Percentiles rank a stretch among this genome's conserved stretches.
These are phyloP conservation scores for Paguma larvata DNA, from an alignment of 2,797 vertebrate genomes.

Conservation along the genomic window DNA sequence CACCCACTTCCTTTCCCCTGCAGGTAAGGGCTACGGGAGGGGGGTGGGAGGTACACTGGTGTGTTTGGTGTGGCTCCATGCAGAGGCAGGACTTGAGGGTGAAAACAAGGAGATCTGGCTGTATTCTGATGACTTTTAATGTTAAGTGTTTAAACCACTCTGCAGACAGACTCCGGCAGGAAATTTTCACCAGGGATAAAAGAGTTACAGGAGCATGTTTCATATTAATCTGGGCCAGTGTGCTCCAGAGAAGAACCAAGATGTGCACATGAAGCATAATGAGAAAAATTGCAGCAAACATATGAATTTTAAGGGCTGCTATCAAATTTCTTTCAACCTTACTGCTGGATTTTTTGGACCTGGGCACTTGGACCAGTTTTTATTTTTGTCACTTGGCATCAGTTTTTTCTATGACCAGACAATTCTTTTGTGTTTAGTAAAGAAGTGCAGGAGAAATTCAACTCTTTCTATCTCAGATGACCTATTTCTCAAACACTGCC, in stretches of 20 bases:
- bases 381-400: not conserved
- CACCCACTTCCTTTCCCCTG: too few relatives aligned
- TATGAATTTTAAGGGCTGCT: not conserved
- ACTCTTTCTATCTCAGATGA: not conserved
- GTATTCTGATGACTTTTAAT: not conserved
- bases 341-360: not conserved
- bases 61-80: rapidly evolving
- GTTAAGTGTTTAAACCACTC: not conserved
- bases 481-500: conserved; percentile 29
- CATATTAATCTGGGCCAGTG: not conserved
- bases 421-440: conserved; percentile 23
- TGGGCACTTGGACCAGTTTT: not conserved
- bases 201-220: not conserved
- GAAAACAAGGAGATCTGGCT: not conserved
- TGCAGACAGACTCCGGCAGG: not conserved
- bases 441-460: not conserved
- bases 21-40: too few relatives aligned
- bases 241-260: not conserved
- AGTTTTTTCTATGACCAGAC: conserved; percentile 39
- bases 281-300: not conserved
- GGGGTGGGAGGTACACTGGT: too few relatives aligned
- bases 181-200: not conserved
- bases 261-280: not conserved
- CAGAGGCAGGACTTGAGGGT: not conserved
- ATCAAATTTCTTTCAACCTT: not conserved